Conservation (phyloP, 1,140 invertebrate species). For the Heliothis virescens region DNA sequence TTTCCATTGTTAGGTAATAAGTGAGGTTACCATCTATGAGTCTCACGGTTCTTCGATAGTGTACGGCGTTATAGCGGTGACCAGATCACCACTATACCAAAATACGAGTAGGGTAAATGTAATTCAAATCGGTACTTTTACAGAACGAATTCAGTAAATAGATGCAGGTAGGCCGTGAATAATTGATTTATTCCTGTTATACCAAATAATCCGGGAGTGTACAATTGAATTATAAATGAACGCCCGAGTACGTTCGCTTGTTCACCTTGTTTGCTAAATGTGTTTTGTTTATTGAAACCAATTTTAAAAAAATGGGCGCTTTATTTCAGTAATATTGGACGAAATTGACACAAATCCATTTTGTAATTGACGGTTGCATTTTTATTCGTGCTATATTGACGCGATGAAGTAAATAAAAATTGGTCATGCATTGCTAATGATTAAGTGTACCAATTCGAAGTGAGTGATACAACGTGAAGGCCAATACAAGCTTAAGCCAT, state of each 20-base stretch:
- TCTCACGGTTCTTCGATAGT: too few species aligned
- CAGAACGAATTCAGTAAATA: slow-evolving; percentile 37
- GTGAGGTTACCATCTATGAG: too few species aligned
- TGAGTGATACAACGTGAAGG: too few species aligned
- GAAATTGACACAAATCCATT: neutral
- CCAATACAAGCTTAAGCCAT: too few species aligned
- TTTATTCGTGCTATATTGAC: neutral
- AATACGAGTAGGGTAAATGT: neutral
- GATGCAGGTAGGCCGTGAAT: slow-evolving; percentile 49
- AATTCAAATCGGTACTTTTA: slow-evolving; percentile 12
- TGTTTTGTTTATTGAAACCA: slow-evolving; percentile 39
- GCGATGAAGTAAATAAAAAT: too few species aligned
- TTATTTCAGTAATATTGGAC: neutral
- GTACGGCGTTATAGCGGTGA: neutral
- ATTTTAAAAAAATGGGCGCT: slow-evolving; percentile 27
- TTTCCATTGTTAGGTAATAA: neutral
- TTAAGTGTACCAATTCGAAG: too few species aligned
- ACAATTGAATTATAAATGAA: slow-evolving; percentile 57
- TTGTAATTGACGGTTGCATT: neutral
- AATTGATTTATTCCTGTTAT: slow-evolving; percentile 53
- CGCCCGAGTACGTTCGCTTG: slow-evolving; percentile 18
- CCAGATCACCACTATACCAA: neutral
- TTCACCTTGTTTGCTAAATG: slow-evolving; percentile 38
- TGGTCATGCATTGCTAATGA: too few species aligned
- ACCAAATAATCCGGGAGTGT: slow-evolving; percentile 51